Evolutionary conservation across 2,113 vertebrate genomes (phyloP).

Genomic region (Chitala chitala): DNA sequence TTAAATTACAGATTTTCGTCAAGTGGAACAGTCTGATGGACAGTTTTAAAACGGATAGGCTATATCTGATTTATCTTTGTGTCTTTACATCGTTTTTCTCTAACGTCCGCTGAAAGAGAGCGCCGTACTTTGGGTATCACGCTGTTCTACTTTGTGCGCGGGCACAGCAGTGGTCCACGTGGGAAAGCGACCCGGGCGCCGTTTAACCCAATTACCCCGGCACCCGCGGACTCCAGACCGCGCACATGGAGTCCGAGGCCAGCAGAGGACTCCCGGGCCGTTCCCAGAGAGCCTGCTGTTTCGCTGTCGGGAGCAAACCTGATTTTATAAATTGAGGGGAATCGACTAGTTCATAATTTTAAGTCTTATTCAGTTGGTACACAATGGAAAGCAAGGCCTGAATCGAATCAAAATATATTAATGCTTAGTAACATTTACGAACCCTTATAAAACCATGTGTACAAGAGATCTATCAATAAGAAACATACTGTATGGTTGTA

Average conservation of each 20-base stretch:
- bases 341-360: constrained; percentile 46
- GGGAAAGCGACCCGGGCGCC: constrained; percentile 58
- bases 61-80: constrained; percentile 48
- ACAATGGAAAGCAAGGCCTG: neutral
- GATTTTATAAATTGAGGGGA: constrained; percentile 43
- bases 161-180: constrained; percentile 66
- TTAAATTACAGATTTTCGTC: constrained; percentile 9
- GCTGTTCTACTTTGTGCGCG: constrained; percentile 64
- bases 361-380: constrained; percentile 12
- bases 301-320: constrained; percentile 38
- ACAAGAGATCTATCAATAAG: too few relatives aligned
- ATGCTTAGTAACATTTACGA: too few relatives aligned
- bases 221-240: constrained; percentile 55
- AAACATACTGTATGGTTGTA: too few relatives aligned
- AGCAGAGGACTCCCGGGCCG: constrained; percentile 42
- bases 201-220: constrained; percentile 64
- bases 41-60: constrained; percentile 36
- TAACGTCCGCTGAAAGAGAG: constrained; percentile 46
- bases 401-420: too few relatives aligned
- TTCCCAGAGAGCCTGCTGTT: constrained; percentile 53
- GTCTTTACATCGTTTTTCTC: constrained; percentile 23
- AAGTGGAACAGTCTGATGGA: constrained; percentile 26
- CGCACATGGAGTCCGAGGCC: constrained; percentile 40
- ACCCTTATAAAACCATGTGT: too few relatives aligned
- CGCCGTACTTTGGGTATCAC: constrained; percentile 46